These are phyloP conservation scores for Aphelenchoides avenae DNA, from an alignment of 1,140 invertebrate species.

Conservation along the genomic window DNA sequence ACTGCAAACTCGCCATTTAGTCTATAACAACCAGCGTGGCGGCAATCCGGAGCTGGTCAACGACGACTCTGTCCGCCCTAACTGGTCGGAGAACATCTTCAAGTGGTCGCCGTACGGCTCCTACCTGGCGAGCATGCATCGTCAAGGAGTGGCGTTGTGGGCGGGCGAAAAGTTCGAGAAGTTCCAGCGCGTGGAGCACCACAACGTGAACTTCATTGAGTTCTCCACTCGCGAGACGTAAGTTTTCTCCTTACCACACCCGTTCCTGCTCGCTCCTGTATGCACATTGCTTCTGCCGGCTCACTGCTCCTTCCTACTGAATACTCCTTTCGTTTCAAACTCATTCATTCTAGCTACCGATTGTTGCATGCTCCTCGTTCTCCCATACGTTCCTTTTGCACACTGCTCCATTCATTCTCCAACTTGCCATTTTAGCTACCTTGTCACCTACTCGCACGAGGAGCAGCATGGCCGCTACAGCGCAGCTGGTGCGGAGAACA, in stretches of 20 bases:
- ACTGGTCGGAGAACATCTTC: constrained; percentile 89
- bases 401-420: constrained; percentile 17
- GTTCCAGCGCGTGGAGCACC: constrained; percentile 83
- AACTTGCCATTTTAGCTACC: constrained; percentile 36
- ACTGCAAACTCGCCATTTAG: too few species aligned
- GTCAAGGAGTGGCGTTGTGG: constrained; percentile 90
- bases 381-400: too few species aligned
- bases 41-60: constrained; percentile 35
- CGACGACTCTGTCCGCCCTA: constrained; percentile 63
- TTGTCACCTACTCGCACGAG: constrained; percentile 53
- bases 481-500: too few species aligned
- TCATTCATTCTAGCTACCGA: too few species aligned
- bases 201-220: constrained; percentile 86
- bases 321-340: too few species aligned
- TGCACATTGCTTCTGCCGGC: too few species aligned
- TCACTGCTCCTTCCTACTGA: too few species aligned
- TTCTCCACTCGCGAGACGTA: constrained; percentile 93
- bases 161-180: constrained; percentile 86
- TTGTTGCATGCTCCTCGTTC: too few species aligned
- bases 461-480: constrained; percentile 21
- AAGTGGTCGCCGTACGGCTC: constrained; percentile 95
- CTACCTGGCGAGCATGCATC: constrained; percentile 90
- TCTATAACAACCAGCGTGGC: constrained; percentile 38
- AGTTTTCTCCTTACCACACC: too few species aligned
- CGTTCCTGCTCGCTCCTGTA: too few species aligned